phyloP scores from a whole-genome alignment of 53 echinoderm and acorn worm species.

The Patiria pectinifera region DNA sequence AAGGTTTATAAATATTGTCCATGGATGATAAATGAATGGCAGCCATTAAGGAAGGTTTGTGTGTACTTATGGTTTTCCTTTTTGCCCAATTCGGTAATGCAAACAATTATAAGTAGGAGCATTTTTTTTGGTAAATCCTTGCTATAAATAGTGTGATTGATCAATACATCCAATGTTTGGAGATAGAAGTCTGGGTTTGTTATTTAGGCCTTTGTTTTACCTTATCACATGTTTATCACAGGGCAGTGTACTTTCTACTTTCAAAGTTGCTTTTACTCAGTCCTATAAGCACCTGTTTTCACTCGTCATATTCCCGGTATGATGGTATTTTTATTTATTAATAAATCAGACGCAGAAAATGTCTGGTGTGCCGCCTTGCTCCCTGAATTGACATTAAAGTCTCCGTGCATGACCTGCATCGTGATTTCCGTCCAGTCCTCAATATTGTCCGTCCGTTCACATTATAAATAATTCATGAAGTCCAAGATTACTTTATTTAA shows the following conservation, averaged over 20 bases:
- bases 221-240: not conserved
- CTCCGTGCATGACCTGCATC: not conserved
- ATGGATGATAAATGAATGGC: not conserved
- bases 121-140: too few species aligned
- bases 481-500: not conserved
- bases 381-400: not conserved
- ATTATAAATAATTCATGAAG: not conserved
- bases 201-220: not conserved
- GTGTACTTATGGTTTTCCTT: not conserved
- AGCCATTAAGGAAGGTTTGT: not conserved
- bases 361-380: not conserved
- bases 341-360: not conserved
- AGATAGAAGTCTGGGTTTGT: not conserved
- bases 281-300: conserved; percentile 12
- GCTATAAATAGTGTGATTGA: not conserved
- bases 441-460: not conserved
- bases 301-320: not conserved
- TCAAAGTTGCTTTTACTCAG: not conserved
- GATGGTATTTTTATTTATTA: not conserved
- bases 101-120: too few species aligned
- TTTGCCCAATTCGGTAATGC: not conserved
- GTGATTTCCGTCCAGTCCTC: not conserved
- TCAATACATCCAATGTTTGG: not conserved
- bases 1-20: not conserved
- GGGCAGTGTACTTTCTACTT: conserved; percentile 7